phyloP scores from a whole-genome alignment of 2,797 vertebrate species.

The Hoplostethus atlanticus region DNA sequence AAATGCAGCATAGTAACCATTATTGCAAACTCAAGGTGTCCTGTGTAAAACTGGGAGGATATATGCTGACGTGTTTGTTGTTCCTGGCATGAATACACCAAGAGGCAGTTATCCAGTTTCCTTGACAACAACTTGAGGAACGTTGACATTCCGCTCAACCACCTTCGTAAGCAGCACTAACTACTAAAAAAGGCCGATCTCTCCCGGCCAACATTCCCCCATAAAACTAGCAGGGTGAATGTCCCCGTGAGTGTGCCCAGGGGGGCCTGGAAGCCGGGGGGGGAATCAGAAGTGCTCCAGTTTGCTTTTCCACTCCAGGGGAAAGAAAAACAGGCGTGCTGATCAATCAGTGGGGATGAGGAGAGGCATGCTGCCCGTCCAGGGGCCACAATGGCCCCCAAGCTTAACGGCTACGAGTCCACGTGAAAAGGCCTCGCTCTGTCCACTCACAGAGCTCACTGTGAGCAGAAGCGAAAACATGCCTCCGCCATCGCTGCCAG shows the following conservation, averaged over 20 bases:
- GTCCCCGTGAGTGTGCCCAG: conserved; percentile 50
- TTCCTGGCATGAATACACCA: conserved; percentile 60
- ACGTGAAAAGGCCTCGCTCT: conserved; percentile 69
- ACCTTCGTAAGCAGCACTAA: conserved; percentile 73
- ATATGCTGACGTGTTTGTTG: conserved; percentile 61
- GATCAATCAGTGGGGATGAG: conserved; percentile 77
- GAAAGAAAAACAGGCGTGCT: conserved; percentile 74
- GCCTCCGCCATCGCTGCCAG: conserved; percentile 46
- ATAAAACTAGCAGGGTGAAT: conserved; percentile 62
- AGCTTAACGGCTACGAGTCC: conserved; percentile 64
- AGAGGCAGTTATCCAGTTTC: conserved; percentile 66
- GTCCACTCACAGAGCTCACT: conserved; percentile 72
- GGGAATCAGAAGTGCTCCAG: conserved; percentile 67
- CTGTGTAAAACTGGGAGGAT: conserved; percentile 50
- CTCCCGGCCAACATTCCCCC: conserved; percentile 61
- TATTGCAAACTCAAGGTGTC: conserved; percentile 39
- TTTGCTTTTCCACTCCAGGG: conserved; percentile 77
- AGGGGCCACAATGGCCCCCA: conserved; percentile 66
- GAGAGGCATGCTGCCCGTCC: conserved; percentile 70
- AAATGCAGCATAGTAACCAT: conserved; percentile 47
- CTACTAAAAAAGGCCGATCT: conserved; percentile 67
- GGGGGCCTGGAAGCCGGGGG: conserved; percentile 52
- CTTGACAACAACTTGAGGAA: conserved; percentile 76
- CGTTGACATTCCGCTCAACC: conserved; percentile 72
- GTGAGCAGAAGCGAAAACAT: conserved; percentile 67